Evolutionary conservation across 1,140 invertebrate genomes (phyloP), one percentile per base, ranked within the genome.

Genomic region (Neodiprion virginianus): DNA sequence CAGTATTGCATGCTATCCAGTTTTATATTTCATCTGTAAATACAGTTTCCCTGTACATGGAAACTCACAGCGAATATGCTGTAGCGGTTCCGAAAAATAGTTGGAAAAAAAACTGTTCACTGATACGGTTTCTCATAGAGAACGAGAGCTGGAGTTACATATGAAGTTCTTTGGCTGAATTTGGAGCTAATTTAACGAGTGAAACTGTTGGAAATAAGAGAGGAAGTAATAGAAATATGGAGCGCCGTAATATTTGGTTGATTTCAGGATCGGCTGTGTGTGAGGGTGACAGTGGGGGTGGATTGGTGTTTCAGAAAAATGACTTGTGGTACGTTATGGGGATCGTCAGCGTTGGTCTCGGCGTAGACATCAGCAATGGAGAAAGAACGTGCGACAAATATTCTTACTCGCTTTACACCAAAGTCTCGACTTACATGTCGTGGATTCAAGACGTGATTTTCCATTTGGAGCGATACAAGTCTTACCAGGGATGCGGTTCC

Each of bases 231-330:
- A 5, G 28, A 40, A 40, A 40, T 5, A 5, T 40, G 28, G 5
- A 40, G 28, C 0, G 5, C 2, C 28, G 28, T 61, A 61, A 61
- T 61, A 61, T 61, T 61, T 61, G 3, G 53, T 61, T 17, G n/a
- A 61, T 83, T 84, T 23, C 65, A 88, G 87, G 87, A 50, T 80
- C 87, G 53, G 53, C 87, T 0, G 86, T 88, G 21, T 88, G 87
- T 68, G 80, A 88, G 53, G 87, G 87, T 48, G 87, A 88, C 50
- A 88, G 87, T 75, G 87, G 87, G 1, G 86, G 87, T 49, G 87
- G 87, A 72, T 79, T 88, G 4, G 80, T 86, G 5, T 85, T 88
- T 67, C 72, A 82, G 48, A 80, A 71, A 10, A 68, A 76, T 48
- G 76, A 72, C 28, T 49, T 84, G 0, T 88, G 83, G 84, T 88